These are phyloP conservation scores for Eurystomus glaucurus DNA, from an alignment of 2,797 vertebrate species.

Conservation along the genomic window DNA sequence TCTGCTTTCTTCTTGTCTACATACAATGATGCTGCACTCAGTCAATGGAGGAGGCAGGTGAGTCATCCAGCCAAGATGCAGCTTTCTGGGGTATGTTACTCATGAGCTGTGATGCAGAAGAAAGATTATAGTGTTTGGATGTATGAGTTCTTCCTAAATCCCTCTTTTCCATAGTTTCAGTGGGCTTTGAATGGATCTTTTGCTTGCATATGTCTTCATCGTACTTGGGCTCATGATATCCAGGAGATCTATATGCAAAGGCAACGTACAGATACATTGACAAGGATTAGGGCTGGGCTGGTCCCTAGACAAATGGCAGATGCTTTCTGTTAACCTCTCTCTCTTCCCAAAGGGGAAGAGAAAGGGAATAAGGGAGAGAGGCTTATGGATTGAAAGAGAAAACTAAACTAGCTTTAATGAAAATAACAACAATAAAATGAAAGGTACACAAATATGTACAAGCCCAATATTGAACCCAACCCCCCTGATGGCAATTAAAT, in stretches of 20 bases:
- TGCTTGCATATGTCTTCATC: background rate
- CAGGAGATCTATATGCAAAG: background rate
- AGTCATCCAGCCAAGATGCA: background rate
- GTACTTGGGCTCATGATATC: fast-evolving
- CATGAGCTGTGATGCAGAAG: background rate
- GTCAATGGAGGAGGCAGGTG: background rate
- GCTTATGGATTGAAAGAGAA: background rate
- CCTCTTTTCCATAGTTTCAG: background rate
- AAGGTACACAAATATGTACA: background rate
- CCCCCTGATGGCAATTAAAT: background rate
- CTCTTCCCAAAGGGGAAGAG: background rate
- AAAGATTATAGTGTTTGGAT: background rate
- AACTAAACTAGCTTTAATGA: background rate
- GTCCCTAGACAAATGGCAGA: background rate
- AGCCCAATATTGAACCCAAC: background rate
- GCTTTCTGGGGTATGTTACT: background rate
- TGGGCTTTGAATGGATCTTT: background rate
- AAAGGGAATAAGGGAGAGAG: background rate
- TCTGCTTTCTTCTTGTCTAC: background rate
- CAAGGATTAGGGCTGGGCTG: background rate
- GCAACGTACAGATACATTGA: background rate
- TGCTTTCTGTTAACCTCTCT: background rate
- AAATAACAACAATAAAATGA: background rate
- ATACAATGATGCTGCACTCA: background rate
- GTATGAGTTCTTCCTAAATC: background rate